Conservation (phyloP, 1,140 invertebrate genomes). For the Neuroterus valhalla region DNA sequence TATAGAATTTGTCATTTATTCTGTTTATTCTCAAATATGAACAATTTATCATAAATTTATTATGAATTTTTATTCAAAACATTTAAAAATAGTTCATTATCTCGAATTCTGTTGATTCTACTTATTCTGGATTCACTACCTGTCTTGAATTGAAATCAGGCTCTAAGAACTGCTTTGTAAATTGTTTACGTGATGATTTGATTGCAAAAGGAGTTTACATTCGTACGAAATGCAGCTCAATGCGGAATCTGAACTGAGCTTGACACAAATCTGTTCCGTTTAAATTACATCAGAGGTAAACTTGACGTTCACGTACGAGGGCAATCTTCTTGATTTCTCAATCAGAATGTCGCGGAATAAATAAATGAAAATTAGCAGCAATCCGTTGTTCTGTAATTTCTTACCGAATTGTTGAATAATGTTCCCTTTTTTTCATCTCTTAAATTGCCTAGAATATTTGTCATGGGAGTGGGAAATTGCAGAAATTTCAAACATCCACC, state of each 20-base stretch:
- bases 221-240: not conserved
- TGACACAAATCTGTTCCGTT: slow-evolving; percentile 10
- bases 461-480: too few species aligned
- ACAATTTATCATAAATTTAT: too few species aligned
- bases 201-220: slow-evolving; percentile 7
- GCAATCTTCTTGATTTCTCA: slow-evolving; percentile 10
- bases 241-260: not conserved
- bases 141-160: too few species aligned
- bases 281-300: slow-evolving; percentile 4
- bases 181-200: not conserved
- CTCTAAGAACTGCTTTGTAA: too few species aligned
- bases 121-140: too few species aligned
- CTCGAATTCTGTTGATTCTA: too few species aligned
- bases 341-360: slow-evolving; percentile 15
- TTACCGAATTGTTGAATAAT: slow-evolving; percentile 3
- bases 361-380: not conserved
- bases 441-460: too few species aligned
- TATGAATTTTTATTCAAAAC: too few species aligned
- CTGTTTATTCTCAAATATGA: too few species aligned
- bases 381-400: not conserved
- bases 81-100: too few species aligned
- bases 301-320: slow-evolving; percentile 27
- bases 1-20: too few species aligned
- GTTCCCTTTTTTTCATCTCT: not conserved
- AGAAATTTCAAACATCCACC: too few species aligned